Evolutionary conservation across 2,113 vertebrate species (phyloP).

Genomic region (Leptocoma aspasia): DNA sequence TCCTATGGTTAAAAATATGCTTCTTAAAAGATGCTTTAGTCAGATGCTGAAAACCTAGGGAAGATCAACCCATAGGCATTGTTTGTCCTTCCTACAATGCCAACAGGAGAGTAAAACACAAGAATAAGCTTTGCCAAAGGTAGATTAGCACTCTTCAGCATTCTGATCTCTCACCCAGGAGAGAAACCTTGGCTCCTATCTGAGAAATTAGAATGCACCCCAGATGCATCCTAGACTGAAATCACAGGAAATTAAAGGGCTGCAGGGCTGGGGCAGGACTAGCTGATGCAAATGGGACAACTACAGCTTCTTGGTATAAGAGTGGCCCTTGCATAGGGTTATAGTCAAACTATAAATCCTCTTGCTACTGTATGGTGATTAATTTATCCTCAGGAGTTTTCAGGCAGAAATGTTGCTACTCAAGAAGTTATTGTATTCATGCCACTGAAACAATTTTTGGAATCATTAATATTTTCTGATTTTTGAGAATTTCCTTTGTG

Average conservation of each 20-base stretch:
- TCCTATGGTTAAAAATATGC: neutral
- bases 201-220: neutral
- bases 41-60: neutral
- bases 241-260: neutral
- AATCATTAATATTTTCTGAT: neutral
- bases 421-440: neutral
- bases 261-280: neutral
- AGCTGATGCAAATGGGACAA: neutral
- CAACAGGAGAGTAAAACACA: neutral
- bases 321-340: neutral
- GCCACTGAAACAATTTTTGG: neutral
- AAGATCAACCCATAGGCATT: neutral
- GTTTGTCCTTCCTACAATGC: neutral
- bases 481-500: neutral
- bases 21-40: neutral
- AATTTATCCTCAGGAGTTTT: neutral
- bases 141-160: neutral
- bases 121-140: neutral
- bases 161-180: neutral
- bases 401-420: neutral
- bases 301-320: neutral
- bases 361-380: neutral
- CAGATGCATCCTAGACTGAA: neutral
- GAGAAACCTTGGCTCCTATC: neutral
- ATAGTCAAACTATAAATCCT: neutral